Conservation (phyloP, 2,797 vertebrate genomes). For the Mus spretus region DNA sequence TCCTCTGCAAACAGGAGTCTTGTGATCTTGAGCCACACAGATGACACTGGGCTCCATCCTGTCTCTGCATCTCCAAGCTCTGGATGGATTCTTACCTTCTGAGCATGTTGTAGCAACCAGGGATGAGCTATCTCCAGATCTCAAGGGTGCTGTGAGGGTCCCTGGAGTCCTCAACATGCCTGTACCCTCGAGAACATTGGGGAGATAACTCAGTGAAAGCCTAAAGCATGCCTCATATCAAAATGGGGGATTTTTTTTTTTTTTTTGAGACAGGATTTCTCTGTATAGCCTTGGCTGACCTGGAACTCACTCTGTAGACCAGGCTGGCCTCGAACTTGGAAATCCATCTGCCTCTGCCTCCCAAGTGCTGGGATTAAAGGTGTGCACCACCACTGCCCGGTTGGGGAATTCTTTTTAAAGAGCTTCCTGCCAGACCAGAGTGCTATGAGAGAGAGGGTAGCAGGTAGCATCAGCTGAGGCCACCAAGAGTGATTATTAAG, state of each 20-base stretch:
- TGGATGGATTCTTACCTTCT: neutral
- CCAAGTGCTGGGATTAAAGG: no score
- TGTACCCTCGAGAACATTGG: neutral
- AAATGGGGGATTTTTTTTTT: neutral
- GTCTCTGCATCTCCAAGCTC: neutral
- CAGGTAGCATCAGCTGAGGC: neutral
- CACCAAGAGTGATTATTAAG: neutral
- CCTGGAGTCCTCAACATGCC: neutral
- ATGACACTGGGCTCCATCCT: no score
- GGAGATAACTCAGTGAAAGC: no score
- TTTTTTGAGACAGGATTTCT: no score
- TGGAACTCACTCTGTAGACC: no score
- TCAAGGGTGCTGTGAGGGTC: no score
- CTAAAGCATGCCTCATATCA: neutral
- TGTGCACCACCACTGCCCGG: no score
- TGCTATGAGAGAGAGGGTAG: accelerated
- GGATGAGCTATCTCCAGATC: neutral
- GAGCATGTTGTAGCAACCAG: neutral
- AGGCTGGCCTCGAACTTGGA: no score
- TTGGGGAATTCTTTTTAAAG: neutral
- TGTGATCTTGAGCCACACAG: neutral
- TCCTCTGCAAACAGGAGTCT: neutral
- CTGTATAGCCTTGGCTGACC: no score
- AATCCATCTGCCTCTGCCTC: no score
- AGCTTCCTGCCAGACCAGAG: neutral